phyloP scores from a whole-genome alignment of 2,888 invertebrate genomes.

The Siphonodentalium dalli region DNA sequence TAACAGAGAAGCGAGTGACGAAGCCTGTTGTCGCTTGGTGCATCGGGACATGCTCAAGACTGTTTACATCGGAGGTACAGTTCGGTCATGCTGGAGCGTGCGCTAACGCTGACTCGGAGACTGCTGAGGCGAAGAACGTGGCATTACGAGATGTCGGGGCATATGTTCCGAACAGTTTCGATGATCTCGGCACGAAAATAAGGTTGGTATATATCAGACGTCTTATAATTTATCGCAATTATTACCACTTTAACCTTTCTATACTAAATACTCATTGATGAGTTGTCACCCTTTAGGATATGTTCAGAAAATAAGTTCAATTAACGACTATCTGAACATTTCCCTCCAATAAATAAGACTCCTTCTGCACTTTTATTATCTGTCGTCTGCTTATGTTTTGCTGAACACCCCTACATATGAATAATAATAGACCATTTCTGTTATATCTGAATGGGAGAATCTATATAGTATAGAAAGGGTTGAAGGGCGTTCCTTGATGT shows the following conservation, averaged over 20 bases:
- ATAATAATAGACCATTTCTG: not conserved
- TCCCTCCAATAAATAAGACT: too few species aligned
- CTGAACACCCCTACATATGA: not conserved
- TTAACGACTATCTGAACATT: too few species aligned
- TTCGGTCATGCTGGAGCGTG: constrained; percentile 99
- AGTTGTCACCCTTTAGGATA: too few species aligned
- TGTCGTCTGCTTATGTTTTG: too few species aligned
- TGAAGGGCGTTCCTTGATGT: not conserved
- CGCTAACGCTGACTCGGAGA: constrained; percentile 91
- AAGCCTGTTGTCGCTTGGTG: constrained; percentile 99
- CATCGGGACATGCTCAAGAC: constrained; percentile 80
- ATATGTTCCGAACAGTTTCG: constrained; percentile 90
- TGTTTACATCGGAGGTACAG: constrained; percentile 77
- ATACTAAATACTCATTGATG: too few species aligned
- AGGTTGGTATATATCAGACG: constrained; percentile 64
- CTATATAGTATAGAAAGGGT: too few species aligned
- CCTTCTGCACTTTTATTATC: too few species aligned
- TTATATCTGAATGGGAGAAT: too few species aligned
- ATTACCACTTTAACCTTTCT: too few species aligned
- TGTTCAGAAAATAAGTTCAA: too few species aligned
- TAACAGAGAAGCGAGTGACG: constrained; percentile 80
- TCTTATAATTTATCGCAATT: not conserved
- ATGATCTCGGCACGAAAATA: constrained; percentile 84
- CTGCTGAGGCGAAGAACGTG: constrained; percentile 90
- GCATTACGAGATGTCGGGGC: constrained; percentile 85